phyloP scores from a whole-genome alignment of 2,113 vertebrate genomes.

The Micronycteris hirsuta region DNA sequence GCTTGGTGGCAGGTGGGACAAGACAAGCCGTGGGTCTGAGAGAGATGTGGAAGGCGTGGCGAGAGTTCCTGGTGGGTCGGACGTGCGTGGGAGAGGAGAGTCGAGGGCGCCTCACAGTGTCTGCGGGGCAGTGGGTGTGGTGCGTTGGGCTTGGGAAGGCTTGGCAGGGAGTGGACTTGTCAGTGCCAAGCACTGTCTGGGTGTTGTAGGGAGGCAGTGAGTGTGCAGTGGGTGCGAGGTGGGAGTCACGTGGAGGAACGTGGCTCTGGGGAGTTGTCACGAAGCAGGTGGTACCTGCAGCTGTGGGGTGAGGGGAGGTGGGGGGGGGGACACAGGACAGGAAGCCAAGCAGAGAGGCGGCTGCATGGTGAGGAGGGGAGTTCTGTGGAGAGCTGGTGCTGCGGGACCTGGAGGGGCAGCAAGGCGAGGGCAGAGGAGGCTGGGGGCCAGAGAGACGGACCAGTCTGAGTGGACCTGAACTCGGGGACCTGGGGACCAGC shows the following conservation, averaged over 20 bases:
- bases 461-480: not conserved
- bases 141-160: too few species aligned
- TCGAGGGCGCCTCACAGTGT: accelerated
- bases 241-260: not conserved
- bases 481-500: not conserved
- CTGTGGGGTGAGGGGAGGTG: not conserved
- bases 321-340: accelerated
- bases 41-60: accelerated
- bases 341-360: not conserved
- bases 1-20: accelerated
- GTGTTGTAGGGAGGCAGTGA: not conserved
- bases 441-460: accelerated
- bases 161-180: not conserved
- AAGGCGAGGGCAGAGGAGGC: not conserved
- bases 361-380: too few species aligned
- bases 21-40: too few species aligned
- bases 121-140: not conserved
- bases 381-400: accelerated
- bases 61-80: not conserved
- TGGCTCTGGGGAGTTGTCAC: not conserved
- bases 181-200: not conserved
- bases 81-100: too few species aligned
- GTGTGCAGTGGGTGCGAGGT: accelerated
- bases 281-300: not conserved
- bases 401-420: accelerated